Conservation (phyloP, 2,797 vertebrate genomes). For the Gymnoscopelus microlampas region DNA sequence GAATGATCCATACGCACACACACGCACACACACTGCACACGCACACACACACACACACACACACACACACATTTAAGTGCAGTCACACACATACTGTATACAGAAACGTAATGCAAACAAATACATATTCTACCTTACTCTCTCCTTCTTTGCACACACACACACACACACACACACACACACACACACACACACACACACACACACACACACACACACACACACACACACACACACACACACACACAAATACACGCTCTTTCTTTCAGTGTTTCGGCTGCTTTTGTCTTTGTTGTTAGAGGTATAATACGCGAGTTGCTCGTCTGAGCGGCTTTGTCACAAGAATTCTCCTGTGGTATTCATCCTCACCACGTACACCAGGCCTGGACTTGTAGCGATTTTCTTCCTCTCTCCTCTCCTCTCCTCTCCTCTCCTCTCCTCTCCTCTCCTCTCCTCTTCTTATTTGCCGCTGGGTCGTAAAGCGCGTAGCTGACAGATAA, state of each 20-base stretch:
- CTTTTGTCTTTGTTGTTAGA: constrained; percentile 39
- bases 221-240: no score
- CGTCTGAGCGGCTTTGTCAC: constrained; percentile 66
- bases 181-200: no score
- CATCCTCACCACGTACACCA: constrained; percentile 57
- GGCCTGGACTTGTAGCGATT: constrained; percentile 75
- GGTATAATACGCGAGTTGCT: constrained; percentile 50
- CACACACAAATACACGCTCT: background rate
- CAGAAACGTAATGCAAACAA: constrained; percentile 30
- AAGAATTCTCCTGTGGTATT: constrained; percentile 77
- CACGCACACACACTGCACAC: background rate
- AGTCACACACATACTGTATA: constrained; percentile 6
- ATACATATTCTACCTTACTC: no score
- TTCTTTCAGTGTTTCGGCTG: constrained; percentile 12
- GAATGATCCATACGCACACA: constrained; percentile 9
- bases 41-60: background rate
- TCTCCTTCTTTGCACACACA: no score
- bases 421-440: no score
- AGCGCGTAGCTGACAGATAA: constrained; percentile 76
- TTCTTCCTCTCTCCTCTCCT: background rate
- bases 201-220: no score
- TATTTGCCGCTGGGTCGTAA: constrained; percentile 61
- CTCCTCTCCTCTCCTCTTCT: background rate
- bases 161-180: no score
- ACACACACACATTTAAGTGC: no score